phyloP scores from a whole-genome alignment of 1,140 invertebrate species.

The Drosophila orena region DNA sequence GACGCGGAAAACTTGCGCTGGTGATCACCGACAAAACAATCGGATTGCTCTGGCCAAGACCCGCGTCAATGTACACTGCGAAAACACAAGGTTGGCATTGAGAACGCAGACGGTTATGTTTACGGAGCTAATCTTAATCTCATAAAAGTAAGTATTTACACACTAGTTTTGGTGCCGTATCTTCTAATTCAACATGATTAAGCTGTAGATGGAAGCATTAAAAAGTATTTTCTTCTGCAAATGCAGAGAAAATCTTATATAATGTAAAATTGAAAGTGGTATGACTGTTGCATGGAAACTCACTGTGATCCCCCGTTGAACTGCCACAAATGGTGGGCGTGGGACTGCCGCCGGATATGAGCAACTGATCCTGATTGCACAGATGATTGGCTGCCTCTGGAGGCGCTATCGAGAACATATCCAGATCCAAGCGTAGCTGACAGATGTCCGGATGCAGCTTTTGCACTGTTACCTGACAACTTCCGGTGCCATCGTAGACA shows the following conservation, averaged over 20 bases:
- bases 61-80: slow-evolving; percentile 93
- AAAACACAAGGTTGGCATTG: slow-evolving; percentile 32
- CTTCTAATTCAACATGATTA: not conserved
- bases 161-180: not conserved
- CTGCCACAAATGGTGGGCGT: slow-evolving; percentile 92
- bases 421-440: slow-evolving; percentile 93
- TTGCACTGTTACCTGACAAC: slow-evolving; percentile 92
- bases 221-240: too few relatives aligned
- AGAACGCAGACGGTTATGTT: not conserved
- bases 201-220: not conserved
- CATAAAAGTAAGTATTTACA: slow-evolving; percentile 1
- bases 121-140: slow-evolving; percentile 4
- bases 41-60: slow-evolving; percentile 89
- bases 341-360: slow-evolving; percentile 92
- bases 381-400: slow-evolving; percentile 91
- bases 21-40: slow-evolving; percentile 92
- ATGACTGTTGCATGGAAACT: slow-evolving; percentile 74
- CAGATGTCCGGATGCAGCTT: slow-evolving; percentile 92
- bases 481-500: slow-evolving; percentile 90
- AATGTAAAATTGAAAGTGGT: too few relatives aligned
- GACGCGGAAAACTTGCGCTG: slow-evolving; percentile 90
- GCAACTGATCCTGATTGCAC: slow-evolving; percentile 93
- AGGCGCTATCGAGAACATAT: slow-evolving; percentile 89
- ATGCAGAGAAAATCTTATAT: too few relatives aligned
- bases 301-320: slow-evolving; percentile 94